Conservation (phyloP, 2,888 invertebrate genomes). For the Pseudeuparius sepicola region DNA sequence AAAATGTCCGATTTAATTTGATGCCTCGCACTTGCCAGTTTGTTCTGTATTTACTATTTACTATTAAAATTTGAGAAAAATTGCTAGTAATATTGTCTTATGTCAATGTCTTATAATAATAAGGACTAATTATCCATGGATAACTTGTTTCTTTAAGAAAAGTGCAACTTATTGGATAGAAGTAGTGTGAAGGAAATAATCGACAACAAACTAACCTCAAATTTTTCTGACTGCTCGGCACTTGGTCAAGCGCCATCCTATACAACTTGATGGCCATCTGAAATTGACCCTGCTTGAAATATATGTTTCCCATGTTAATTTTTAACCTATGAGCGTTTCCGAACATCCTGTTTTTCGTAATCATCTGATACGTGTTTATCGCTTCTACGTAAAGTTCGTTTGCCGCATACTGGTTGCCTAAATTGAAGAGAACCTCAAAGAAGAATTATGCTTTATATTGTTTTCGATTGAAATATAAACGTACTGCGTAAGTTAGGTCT, state of each 20-base stretch:
- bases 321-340: constrained; percentile 87
- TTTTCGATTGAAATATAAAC: constrained; percentile 24
- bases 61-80: no score
- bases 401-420: constrained; percentile 88
- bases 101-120: no score
- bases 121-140: no score
- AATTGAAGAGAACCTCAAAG: constrained; percentile 80
- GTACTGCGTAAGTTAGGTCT: constrained; percentile 90
- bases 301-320: constrained; percentile 98
- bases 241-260: constrained; percentile 96
- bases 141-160: no score
- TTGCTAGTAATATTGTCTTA: no score
- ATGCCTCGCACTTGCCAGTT: no score
- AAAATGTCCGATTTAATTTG: no score
- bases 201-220: no score
- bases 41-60: no score
- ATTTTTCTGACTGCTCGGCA: constrained; percentile 86
- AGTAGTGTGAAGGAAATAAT: no score
- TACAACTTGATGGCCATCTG: constrained; percentile 95
- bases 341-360: constrained; percentile 89
- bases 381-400: constrained; percentile 96
- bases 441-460: constrained; percentile 1
- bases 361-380: constrained; percentile 87
- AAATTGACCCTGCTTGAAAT: constrained; percentile 87
- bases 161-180: no score